phyloP scores from a whole-genome alignment of 2,113 vertebrate species.

The Cynopterus brachyotis region DNA sequence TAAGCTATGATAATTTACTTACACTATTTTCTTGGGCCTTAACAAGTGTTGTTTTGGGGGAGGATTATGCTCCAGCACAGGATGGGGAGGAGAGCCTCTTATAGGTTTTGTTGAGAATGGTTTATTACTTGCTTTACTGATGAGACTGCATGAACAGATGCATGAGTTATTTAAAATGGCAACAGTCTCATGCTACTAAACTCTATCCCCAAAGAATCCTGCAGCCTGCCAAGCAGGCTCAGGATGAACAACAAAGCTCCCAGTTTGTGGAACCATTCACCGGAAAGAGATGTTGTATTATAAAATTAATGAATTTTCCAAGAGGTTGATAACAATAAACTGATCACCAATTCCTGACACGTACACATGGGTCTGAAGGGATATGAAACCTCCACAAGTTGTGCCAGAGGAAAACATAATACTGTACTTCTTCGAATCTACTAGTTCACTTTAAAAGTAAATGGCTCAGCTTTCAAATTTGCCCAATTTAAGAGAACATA shows the following conservation, averaged over 20 bases:
- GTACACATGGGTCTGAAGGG: constrained; percentile 39
- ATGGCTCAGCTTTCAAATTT: constrained; percentile 56
- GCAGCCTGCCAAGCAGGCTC: constrained; percentile 30
- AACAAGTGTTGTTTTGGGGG: not conserved
- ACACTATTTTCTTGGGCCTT: not conserved
- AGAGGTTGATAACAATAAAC: constrained; percentile 64
- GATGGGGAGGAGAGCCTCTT: not conserved
- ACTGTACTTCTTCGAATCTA: constrained; percentile 60
- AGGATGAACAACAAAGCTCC: constrained; percentile 45
- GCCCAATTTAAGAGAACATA: constrained; percentile 49
- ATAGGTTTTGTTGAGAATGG: constrained; percentile 38
- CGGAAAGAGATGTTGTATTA: constrained; percentile 63
- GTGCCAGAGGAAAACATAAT: constrained; percentile 59
- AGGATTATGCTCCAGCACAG: not conserved
- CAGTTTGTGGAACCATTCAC: constrained; percentile 54
- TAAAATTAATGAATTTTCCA: constrained; percentile 76
- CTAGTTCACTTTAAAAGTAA: constrained; percentile 59
- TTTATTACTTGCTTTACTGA: constrained; percentile 63
- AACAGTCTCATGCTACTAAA: constrained; percentile 45
- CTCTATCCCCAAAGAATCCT: constrained; percentile 59
- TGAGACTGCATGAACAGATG: constrained; percentile 41
- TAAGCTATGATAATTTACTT: constrained; percentile 32
- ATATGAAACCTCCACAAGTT: constrained; percentile 53
- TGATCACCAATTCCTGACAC: constrained; percentile 64
- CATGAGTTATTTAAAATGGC: constrained; percentile 55